Base-by-base conservation (phyloP, 2,113 vertebrate species). In the Vireo altiloquus region DNA sequence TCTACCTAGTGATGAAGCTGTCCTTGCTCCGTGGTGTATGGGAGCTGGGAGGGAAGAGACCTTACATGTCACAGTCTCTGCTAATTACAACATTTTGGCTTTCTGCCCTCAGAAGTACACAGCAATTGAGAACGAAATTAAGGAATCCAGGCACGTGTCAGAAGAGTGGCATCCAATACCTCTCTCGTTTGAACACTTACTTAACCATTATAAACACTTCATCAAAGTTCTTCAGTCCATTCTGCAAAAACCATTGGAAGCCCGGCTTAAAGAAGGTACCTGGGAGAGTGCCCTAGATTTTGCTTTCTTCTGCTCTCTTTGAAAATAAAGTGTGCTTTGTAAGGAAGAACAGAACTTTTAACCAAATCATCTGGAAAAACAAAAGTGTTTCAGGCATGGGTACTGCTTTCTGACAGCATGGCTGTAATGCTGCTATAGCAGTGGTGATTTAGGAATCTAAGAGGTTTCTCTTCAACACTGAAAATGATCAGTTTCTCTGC, bases 231-330 rank as follows among this genome's bases (percentile, higher is more conserved):
- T 98, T 83, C 95, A 94, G 91, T 95, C 86, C 11, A n/a, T 91
- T 30, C 49, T 98, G 9, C 91, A 95, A 95, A 97, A 57, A 47
- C 97, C 97, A 8, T 24, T 98, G 63, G 95, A 97, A 28, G 68
- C 56, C 23, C 88, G 87, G 17, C 94, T 98, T 50, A 98, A 97
- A 82, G 94, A 97, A 86, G 94, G 98, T 98, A 97, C 81, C 56
- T 88, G 10, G 4, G 11, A 81, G 50, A 80, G 4, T 64, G 39
- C 53, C 75, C 5, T 56, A 52, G 61, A 61, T 79, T 90, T 87
- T 85, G n/a, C 31, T 64, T 84, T 78, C 28, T 76, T 52, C 28
- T 85, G 33, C 35, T 76, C 11, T 79, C 27, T 31, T 54, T 50
- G 42, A 42, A 70, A 57, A 39, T 65, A 12, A 77, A 60, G 10